Base-by-base conservation (phyloP, 2,113 vertebrate species). In the Poeciliopsis retropinna region DNA sequence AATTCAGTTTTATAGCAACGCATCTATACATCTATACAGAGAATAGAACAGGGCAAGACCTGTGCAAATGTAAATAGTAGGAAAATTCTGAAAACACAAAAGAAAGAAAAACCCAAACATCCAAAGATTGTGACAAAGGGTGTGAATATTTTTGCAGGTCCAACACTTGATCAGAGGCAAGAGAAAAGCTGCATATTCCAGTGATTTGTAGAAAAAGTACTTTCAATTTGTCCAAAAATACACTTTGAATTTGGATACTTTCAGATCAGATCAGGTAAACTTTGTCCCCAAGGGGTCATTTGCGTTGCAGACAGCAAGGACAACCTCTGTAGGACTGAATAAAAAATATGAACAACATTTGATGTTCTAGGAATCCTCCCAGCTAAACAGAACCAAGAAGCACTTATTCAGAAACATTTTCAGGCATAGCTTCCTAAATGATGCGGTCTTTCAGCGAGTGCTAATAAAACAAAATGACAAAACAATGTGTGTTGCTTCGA, bases 391-490 rank as follows among this genome's bases (percentile, higher is more conserved):
- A 64, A 67, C 29, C 63, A 17, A 47, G 14, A 1, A 47, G 60
- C 54, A 70, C 41, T 60, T 71, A 71, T 57, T 71, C 75, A 74
- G 32, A 81, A 74, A 71, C 66, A 72, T 72, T 75, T 81, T 69
- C 70, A 73, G 74, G 72, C 29, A 41, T 57, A 17, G 29, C 78
- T 73, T 83, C 76, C 75, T 78, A 80, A 81, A 89, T 79, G 64
- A 76, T 83, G 75, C 6, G 60, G 79, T 75, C 80, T 85, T 84
- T 91, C 78, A 87, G 83, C 76, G 81, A 88, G 73, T 82, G 66
- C 70, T 87, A 87, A 88, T 92, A 84, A 87, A 90, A 81, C 75
- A 74, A 87, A 74, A 90, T 79, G 85, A 70, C 73, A 75, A 88
- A 88, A 88, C 83, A 88, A 72, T 79, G 67, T 85, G 83, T 47